Base-by-base conservation (phyloP, 1,140 invertebrate genomes). In the Teleogryllus occipitalis region DNA sequence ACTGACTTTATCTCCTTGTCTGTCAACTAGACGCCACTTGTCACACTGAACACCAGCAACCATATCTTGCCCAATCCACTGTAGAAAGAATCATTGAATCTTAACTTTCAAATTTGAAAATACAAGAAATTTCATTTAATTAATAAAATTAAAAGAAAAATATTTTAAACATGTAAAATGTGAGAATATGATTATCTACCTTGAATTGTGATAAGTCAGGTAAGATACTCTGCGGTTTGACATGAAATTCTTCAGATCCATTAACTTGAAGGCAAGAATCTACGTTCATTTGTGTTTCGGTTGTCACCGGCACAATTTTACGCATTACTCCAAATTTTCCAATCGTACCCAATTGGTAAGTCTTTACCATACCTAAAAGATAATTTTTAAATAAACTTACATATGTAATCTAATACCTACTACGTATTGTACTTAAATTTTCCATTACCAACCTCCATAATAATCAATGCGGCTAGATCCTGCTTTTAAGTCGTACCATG, bases 381-480 rank as follows among this genome's bases (percentile, higher is more conserved):
- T 47, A 72, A 49, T 79, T 8, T 18, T 15, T 12, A 54, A 39
- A 14, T 78, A 79, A 39, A 65, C 18, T 65, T 65, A 7, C 10
- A 65, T 54, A 18, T 14, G 7, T 65, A 18, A 65, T 10, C 10
- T 65, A 65, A 65, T 39, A 65, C 18, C 10, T 7, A 7, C 2
- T 10, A 18, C 10, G 54, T 65, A 3, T 2, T 65, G 10, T 65
- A 65, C 54, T 65, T 65, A 65, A 18, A 21, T 75, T 12, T 75
- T 18, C 74, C 8, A 21, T 8, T 82, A 79, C 83, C 84, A 87
- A 91, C 94, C 94, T 82, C 94, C 94, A 88, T 98, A 99, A 84
- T 98, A 99, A 87, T 98, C 97, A 81, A 98, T 96, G 80, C 97
- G 90, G 77, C 95, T 97, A 76, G 88, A 89, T 79, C 91, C 91